phyloP scores from a whole-genome alignment of 2,888 invertebrate species.

The Parnassius glacialis region DNA sequence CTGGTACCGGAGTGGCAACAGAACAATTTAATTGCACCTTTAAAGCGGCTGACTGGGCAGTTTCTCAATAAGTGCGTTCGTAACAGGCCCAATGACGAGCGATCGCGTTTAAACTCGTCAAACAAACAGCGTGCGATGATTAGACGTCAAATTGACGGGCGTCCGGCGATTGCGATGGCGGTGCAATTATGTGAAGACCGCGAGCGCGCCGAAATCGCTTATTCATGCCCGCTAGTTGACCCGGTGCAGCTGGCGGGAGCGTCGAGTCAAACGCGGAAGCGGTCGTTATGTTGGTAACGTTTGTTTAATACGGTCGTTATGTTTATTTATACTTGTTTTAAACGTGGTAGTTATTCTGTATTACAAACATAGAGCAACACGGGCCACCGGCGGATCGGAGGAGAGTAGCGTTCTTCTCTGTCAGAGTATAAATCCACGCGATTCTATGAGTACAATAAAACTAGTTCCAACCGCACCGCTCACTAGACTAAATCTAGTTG shows the following conservation, averaged over 20 bases:
- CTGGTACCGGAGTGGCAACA: no score
- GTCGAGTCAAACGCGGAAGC: slow-evolving; percentile 28
- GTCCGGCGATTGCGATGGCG: slow-evolving; percentile 31
- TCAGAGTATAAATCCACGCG: no score
- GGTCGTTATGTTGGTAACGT: not conserved
- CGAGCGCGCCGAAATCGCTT: slow-evolving; percentile 56
- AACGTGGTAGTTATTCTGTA: no score
- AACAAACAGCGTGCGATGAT: slow-evolving; percentile 36
- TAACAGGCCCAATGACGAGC: slow-evolving; percentile 25
- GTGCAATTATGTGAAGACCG: slow-evolving; percentile 35
- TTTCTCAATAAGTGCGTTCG: slow-evolving; percentile 12
- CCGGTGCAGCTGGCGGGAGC: slow-evolving; percentile 49
- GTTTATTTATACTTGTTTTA: no score
- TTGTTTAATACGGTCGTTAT: no score
- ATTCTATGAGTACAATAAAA: no score
- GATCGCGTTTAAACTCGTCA: slow-evolving; percentile 37
- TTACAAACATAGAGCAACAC: no score
- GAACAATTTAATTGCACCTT: slow-evolving; percentile 15
- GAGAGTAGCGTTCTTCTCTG: no score
- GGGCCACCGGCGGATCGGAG: no score
- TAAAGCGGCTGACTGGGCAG: slow-evolving; percentile 23
- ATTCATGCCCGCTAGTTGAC: slow-evolving; percentile 75
- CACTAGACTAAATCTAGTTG: no score
- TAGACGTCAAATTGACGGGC: slow-evolving; percentile 36
- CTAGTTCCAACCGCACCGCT: no score